Evolutionary conservation across 2,888 invertebrate genomes (phyloP).

Genomic region (Dusona sp.): DNA sequence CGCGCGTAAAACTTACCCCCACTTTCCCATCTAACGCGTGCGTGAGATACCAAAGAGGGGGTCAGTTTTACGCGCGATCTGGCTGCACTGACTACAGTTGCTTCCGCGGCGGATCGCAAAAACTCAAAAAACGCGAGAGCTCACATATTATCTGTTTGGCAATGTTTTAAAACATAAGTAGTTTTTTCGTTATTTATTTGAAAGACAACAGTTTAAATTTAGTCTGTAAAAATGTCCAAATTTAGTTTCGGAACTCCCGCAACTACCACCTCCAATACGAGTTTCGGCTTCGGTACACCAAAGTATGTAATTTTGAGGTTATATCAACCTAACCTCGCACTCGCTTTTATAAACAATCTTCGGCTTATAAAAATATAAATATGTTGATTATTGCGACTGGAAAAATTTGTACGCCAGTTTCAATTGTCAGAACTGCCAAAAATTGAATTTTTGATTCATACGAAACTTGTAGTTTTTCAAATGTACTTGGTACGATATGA

Average conservation of each 20-base stretch:
- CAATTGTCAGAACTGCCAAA: too few species aligned
- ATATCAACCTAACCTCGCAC: slow-evolving; percentile 65
- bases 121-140: slow-evolving; percentile 35
- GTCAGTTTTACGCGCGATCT: too few species aligned
- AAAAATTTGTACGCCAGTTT: too few species aligned
- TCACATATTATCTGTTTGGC: background rate
- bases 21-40: too few species aligned
- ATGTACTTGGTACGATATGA: background rate
- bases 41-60: too few species aligned
- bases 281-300: slow-evolving; percentile 77
- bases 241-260: slow-evolving; percentile 79
- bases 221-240: slow-evolving; percentile 73
- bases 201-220: background rate
- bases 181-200: slow-evolving; percentile 14
- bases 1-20: too few species aligned
- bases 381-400: background rate
- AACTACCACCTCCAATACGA: slow-evolving; percentile 72
- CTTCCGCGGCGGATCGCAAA: slow-evolving; percentile 26
- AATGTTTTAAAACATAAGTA: slow-evolving; percentile 36
- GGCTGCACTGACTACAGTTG: background rate
- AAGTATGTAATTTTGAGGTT: slow-evolving; percentile 75
- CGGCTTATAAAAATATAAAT: background rate
- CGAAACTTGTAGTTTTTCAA: background rate
- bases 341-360: background rate
- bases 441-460: too few species aligned